phyloP scores from a whole-genome alignment of 2,113 vertebrate genomes.

The Ibidorhyncha struthersii region DNA sequence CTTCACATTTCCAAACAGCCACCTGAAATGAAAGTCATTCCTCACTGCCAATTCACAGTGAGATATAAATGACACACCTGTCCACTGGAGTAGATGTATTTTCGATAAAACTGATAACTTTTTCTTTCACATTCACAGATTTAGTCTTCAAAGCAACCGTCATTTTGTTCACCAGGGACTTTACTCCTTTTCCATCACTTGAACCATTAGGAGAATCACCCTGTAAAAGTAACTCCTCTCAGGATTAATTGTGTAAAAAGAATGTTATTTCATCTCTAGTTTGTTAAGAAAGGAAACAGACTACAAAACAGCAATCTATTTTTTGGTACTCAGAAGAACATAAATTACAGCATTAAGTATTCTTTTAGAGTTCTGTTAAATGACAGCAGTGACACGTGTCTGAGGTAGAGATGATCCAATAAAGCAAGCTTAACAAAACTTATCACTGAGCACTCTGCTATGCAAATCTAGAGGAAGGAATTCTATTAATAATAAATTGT shows the following conservation, averaged over 20 bases:
- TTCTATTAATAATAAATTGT: background rate
- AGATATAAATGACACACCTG: conserved; percentile 77
- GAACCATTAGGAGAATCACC: conserved; percentile 86
- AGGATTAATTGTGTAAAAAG: background rate
- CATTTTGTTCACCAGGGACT: conserved; percentile 99
- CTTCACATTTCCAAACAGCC: background rate
- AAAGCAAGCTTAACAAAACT: background rate
- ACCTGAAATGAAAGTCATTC: background rate
- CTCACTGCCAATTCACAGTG: background rate
- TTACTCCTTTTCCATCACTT: conserved; percentile 92
- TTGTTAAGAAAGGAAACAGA: background rate
- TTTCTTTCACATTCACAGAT: conserved; percentile 97
- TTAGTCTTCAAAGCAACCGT: conserved; percentile 97
- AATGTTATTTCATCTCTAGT: background rate
- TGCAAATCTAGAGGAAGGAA: background rate
- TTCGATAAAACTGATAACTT: conserved; percentile 99
- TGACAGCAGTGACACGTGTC: background rate
- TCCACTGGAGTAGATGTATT: conserved; percentile 96
- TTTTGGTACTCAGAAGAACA: background rate
- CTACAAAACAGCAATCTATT: background rate
- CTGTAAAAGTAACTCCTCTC: conserved; percentile 69
- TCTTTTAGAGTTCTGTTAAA: background rate
- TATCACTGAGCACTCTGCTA: background rate
- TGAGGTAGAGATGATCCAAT: background rate
- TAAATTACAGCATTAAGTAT: background rate